Evolutionary conservation across 92 coral and sea anemone genomes (phyloP).

Genomic region (Porites lobata): DNA sequence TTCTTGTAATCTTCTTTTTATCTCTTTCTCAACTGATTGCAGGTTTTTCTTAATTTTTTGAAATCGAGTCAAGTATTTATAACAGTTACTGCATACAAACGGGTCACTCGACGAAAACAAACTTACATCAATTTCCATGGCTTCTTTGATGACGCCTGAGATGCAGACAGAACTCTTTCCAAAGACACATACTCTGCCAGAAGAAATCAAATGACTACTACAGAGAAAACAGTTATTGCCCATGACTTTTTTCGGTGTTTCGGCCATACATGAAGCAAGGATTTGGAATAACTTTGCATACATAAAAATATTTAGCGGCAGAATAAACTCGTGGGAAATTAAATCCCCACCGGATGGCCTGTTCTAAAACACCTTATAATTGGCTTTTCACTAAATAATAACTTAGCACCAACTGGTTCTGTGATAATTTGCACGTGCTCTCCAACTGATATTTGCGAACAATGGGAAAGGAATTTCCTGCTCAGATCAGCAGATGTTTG

Average conservation of each 20-base stretch:
- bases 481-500: no score
- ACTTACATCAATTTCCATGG: slow-evolving; percentile 39
- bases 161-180: slow-evolving; percentile 57
- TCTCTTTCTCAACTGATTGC: slow-evolving; percentile 25
- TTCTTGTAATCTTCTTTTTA: slow-evolving; percentile 37
- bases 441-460: no score
- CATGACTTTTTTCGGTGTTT: slow-evolving; percentile 43
- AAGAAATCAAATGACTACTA: neutral
- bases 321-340: slow-evolving; percentile 13
- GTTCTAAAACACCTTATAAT: slow-evolving; percentile 11
- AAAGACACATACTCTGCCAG: slow-evolving; percentile 25
- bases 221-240: slow-evolving; percentile 56
- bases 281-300: slow-evolving; percentile 3
- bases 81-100: slow-evolving; percentile 49
- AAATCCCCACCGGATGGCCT: neutral
- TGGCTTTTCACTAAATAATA: slow-evolving; percentile 22
- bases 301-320: neutral
- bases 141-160: slow-evolving; percentile 32
- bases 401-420: slow-evolving; percentile 4
- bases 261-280: slow-evolving; percentile 28
- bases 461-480: neutral
- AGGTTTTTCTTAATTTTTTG: slow-evolving; percentile 24
- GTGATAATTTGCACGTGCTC: no score
- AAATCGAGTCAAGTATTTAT: slow-evolving; percentile 26
- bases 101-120: slow-evolving; percentile 31